Conservation (phyloP, 2,797 vertebrate genomes). For the Nyctibius grandis region DNA sequence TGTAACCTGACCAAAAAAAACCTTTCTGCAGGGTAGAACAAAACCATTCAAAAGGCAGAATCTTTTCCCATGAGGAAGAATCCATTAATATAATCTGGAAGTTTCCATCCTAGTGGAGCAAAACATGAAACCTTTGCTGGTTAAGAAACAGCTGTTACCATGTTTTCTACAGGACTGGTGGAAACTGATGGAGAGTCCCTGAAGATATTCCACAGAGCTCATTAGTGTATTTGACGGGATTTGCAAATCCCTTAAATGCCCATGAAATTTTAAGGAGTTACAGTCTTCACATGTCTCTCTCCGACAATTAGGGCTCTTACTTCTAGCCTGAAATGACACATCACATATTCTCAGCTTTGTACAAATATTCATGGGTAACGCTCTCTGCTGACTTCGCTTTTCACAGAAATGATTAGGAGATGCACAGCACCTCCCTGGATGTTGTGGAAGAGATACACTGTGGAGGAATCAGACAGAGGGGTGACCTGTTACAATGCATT, state of each 20-base stretch:
- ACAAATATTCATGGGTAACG: neutral
- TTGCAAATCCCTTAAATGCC: neutral
- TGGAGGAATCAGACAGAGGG: neutral
- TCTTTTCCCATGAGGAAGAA: neutral
- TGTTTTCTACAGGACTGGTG: neutral
- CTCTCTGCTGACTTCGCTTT: neutral
- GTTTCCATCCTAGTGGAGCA: neutral
- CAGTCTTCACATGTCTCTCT: neutral
- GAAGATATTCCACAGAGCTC: neutral
- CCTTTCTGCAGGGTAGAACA: neutral
- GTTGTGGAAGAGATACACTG: neutral
- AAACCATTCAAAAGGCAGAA: neutral
- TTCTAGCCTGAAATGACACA: neutral
- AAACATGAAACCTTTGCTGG: neutral
- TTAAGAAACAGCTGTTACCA: neutral
- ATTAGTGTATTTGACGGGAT: neutral
- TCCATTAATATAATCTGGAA: neutral
- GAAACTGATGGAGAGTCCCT: neutral
- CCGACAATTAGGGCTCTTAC: neutral
- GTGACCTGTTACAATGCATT: accelerated
- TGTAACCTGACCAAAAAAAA: neutral
- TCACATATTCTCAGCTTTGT: neutral
- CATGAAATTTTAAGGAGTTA: neutral
- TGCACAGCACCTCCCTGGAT: neutral
- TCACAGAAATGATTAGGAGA: neutral